Conservation (phyloP, 2,113 vertebrate genomes). For the Hucho hucho region DNA sequence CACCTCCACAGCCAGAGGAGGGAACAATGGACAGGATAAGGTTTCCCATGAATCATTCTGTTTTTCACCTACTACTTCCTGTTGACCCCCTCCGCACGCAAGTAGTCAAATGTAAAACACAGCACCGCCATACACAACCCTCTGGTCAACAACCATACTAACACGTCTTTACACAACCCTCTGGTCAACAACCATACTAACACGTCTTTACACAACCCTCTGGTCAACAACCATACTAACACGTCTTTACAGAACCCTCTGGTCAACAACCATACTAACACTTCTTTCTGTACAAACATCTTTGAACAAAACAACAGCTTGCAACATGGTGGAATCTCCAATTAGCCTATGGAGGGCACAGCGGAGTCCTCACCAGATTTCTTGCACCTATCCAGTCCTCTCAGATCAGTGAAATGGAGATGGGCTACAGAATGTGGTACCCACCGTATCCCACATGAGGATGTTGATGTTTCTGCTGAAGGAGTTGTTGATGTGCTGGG, state of each 20-base stretch:
- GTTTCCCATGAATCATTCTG: conserved; percentile 39
- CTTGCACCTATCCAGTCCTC: not conserved
- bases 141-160: too few relatives aligned
- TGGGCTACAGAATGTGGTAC: conserved; percentile 45
- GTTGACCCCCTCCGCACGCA: conserved; percentile 27
- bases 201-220: not conserved
- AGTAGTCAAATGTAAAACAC: not conserved
- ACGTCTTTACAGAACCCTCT: not conserved
- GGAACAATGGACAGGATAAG: conserved; percentile 56
- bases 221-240: not conserved
- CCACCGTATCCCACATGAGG: conserved; percentile 98
- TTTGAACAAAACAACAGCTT: too few relatives aligned
- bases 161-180: too few relatives aligned
- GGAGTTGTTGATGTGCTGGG: conserved; percentile 93
- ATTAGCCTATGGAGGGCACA: not conserved
- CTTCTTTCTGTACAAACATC: too few relatives aligned
- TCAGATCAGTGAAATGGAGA: not conserved
- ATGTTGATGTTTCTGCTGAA: conserved; percentile 88
- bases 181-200: too few relatives aligned
- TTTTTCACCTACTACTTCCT: conserved; percentile 45
- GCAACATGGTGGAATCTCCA: too few relatives aligned
- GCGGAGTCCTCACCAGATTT: not conserved
- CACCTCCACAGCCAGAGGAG: conserved; percentile 23
- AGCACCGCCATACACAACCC: not conserved
- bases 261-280: too few relatives aligned